phyloP scores from a whole-genome alignment of 2,113 vertebrate species.

The Peucedramus taeniatus region DNA sequence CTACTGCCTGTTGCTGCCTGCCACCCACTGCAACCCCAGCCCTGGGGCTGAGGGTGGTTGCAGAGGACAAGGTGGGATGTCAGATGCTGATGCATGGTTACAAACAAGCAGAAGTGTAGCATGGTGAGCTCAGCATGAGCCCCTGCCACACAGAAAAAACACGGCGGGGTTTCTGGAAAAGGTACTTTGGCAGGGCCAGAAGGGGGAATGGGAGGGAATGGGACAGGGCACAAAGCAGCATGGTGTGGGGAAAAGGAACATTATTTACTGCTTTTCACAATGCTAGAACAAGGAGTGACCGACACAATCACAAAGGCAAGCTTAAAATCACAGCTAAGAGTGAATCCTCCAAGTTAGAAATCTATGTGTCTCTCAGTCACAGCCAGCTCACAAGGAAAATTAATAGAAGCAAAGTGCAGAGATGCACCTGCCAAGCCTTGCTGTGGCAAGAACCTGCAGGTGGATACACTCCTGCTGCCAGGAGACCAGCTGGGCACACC shows the following conservation, averaged over 20 bases:
- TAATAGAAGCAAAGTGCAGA: background rate
- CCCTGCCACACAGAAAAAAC: background rate
- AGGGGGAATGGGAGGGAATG: background rate
- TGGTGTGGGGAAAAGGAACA: rapidly evolving
- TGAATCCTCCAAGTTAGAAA: background rate
- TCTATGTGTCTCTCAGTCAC: background rate
- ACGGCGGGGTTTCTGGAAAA: background rate
- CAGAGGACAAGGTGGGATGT: background rate
- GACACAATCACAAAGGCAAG: rapidly evolving
- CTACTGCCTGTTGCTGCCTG: background rate
- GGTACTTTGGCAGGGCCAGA: background rate
- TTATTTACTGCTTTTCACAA: background rate
- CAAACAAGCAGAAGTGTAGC: background rate
- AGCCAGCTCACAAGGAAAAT: background rate
- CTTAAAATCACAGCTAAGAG: background rate
- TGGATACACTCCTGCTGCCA: background rate
- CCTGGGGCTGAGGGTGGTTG: background rate
- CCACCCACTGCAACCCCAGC: rapidly evolving
- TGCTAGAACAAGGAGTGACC: background rate
- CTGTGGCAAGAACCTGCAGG: background rate
- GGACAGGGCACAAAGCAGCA: background rate
- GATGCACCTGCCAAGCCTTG: background rate
- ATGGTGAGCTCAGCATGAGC: rapidly evolving
- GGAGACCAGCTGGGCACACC: background rate
- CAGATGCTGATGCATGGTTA: background rate